Base-by-base conservation (phyloP, 2,888 invertebrate species). In the Cantharis rustica region DNA sequence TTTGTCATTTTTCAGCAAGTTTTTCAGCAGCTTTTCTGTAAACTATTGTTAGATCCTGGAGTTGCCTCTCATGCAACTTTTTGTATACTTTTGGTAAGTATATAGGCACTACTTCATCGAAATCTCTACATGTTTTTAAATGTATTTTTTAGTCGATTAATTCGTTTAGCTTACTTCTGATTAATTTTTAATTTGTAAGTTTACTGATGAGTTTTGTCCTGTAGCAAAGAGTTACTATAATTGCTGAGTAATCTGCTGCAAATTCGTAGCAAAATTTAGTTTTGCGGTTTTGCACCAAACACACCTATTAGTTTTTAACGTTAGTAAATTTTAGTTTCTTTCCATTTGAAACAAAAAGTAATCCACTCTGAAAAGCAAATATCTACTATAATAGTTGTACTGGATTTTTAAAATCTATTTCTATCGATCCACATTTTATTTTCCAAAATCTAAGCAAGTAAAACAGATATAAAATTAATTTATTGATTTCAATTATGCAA, bases 1-100 rank as follows among this genome's bases (percentile, higher is more conserved):
- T 31, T 61, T 23, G 31, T 72, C 66, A 66, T 75, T 77, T 78
- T 72, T 26, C 17, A 11, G 63, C 27, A 20, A 77, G 74, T 20
- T 71, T 71, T 16, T 78, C 61, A 64, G 64, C 75, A 11, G 70
- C 16, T 4, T 23, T 10, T 20, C 69, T 20, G 61, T 9, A 31
- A 7, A 16, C 64, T 61, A 31, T 61, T 61, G 71, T 75, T 47
- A 69, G 11, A 10, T 62, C 23, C 16, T 16, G 62, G 74, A 11
- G 75, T 75, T 26, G 72, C 70, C 16, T 61, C 20, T 13, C 64
- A 75, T 3, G 72, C 69, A 13, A 66, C 61, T 61, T 72, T 11
- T 73, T 72, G 72, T 10, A 76, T 73, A 16, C 13, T 27, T 72
- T 73, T 73, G n/a, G 62, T 72, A 26, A 75, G 13, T 13, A 15